phyloP scores from a whole-genome alignment of 2,888 invertebrate genomes.

The Seira ritae region DNA sequence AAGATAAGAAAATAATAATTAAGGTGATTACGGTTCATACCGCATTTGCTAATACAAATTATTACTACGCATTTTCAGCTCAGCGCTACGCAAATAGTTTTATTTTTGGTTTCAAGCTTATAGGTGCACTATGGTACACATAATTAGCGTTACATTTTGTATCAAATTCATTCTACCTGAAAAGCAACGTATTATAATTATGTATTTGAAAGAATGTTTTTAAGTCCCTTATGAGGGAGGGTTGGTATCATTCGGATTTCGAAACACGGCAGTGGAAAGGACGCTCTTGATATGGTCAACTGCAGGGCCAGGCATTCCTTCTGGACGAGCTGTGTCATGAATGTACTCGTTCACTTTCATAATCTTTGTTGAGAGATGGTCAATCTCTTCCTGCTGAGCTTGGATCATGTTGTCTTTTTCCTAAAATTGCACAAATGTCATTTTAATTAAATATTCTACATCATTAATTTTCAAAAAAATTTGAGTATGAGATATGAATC shows the following conservation, averaged over 20 bases:
- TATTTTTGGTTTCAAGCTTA: too few relatives aligned
- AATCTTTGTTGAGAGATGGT: constrained; percentile 74
- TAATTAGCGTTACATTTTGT: too few relatives aligned
- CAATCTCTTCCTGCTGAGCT: constrained; percentile 77
- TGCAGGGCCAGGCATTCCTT: constrained; percentile 58
- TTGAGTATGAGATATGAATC: not conserved
- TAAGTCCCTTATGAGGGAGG: not conserved
- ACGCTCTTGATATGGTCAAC: constrained; percentile 65
- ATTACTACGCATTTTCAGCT: too few relatives aligned
- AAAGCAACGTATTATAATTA: too few relatives aligned
- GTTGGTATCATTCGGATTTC: not conserved
- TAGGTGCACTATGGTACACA: too few relatives aligned
- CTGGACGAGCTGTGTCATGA: constrained; percentile 63
- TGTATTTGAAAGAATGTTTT: too few relatives aligned
- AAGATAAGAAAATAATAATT: too few relatives aligned
- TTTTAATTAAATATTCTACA: not conserved
- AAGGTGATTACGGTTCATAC: too few relatives aligned
- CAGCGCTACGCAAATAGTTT: too few relatives aligned
- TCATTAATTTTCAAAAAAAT: not conserved
- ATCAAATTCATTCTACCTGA: too few relatives aligned
- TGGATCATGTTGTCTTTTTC: constrained; percentile 77
- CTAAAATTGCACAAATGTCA: constrained; percentile 63
- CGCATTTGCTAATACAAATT: too few relatives aligned
- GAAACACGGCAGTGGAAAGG: constrained; percentile 28
- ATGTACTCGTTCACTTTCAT: constrained; percentile 70